A percentile compares a stretch with the other conserved stretches of the same genome.
Evolutionary conservation across 2,113 vertebrate species (phyloP).

Genomic region (Petroica traversi): DNA sequence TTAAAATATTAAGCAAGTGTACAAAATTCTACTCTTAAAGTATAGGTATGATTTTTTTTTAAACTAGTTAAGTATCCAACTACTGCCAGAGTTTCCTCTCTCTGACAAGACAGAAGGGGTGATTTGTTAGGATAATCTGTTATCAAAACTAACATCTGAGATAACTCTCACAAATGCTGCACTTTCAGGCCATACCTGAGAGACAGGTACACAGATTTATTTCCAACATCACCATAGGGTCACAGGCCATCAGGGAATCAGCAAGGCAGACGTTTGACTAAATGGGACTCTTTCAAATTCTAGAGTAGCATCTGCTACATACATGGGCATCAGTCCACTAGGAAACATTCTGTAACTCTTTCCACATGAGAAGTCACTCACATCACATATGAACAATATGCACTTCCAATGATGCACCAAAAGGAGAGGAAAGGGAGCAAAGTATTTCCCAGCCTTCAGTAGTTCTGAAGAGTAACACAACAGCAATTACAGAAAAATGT

Average conservation of each 20-base stretch:
- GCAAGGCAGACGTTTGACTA: fast-evolving
- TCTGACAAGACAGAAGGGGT: background rate
- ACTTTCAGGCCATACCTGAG: background rate
- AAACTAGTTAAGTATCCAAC: background rate
- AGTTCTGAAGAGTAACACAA: background rate
- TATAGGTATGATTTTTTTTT: background rate
- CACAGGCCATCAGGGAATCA: background rate
- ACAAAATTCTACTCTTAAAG: background rate
- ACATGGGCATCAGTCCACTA: fast-evolving
- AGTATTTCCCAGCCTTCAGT: background rate
- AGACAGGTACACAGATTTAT: background rate
- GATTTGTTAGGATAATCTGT: background rate
- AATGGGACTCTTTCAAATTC: background rate
- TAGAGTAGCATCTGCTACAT: background rate
- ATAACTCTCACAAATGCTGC: background rate
- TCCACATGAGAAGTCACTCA: background rate
- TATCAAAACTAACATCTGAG: background rate
- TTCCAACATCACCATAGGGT: background rate
- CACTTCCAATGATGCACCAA: background rate
- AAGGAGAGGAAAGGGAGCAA: background rate
- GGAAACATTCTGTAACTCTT: background rate
- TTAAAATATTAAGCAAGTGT: background rate
- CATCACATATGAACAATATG: background rate
- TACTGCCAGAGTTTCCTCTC: background rate
- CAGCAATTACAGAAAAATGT: background rate